phyloP scores from a whole-genome alignment of 1,140 invertebrate species.

The Lordiphosa mommai region DNA sequence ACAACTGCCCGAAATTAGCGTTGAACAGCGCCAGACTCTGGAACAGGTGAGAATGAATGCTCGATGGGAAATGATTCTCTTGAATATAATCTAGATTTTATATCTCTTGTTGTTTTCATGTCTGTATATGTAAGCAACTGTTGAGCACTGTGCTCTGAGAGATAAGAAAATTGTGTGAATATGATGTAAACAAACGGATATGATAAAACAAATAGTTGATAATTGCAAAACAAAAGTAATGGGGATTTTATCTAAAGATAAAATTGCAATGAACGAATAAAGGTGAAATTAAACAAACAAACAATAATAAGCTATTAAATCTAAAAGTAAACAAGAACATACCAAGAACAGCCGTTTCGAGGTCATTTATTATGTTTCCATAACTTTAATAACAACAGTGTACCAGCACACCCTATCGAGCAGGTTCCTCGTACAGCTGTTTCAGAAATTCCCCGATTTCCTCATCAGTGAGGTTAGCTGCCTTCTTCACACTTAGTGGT shows the following conservation, averaged over 20 bases:
- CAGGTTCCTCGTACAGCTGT: too few species aligned
- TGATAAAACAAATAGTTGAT: background rate
- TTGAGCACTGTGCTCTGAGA: background rate
- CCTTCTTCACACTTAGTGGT: too few species aligned
- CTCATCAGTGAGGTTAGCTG: too few species aligned
- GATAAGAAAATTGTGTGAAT: background rate
- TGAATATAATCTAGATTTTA: background rate
- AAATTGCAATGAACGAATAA: background rate
- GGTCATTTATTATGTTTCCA: too few species aligned
- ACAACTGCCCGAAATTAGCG: constrained; percentile 62
- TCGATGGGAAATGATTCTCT: background rate
- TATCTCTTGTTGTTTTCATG: background rate
- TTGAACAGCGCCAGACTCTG: constrained; percentile 57
- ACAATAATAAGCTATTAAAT: background rate
- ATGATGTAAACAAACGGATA: background rate
- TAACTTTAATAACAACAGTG: too few species aligned
- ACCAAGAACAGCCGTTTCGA: too few species aligned
- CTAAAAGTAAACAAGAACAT: too few species aligned
- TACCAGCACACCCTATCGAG: too few species aligned
- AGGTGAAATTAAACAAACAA: background rate
- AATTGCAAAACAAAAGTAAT: background rate
- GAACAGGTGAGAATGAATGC: constrained; percentile 48
- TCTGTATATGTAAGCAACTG: constrained; percentile 4
- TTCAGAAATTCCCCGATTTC: too few species aligned
- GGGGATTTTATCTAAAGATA: background rate